These are phyloP conservation scores for Sclerurus mexicanus DNA, from an alignment of 2,113 vertebrate species.

Conservation along the genomic window DNA sequence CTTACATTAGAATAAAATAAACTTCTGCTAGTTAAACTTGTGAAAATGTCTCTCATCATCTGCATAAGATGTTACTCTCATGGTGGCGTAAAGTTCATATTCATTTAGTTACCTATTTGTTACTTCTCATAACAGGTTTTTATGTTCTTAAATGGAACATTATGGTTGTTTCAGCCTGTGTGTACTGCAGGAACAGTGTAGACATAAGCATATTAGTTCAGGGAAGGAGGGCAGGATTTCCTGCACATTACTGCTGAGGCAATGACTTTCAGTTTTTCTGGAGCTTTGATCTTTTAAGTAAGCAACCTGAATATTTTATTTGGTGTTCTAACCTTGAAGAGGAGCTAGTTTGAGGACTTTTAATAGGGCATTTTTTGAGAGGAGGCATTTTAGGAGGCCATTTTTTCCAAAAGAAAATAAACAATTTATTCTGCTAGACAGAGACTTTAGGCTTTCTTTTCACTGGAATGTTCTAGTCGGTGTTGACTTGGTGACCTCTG, in stretches of 20 bases:
- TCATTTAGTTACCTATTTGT: neutral
- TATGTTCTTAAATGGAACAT: neutral
- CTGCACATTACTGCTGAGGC: neutral
- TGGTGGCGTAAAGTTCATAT: fast-evolving
- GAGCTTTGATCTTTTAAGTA: neutral
- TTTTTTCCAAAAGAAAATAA: neutral
- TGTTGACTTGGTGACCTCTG: neutral
- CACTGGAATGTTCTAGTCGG: neutral
- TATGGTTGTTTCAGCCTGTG: neutral
- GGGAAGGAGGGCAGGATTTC: neutral
- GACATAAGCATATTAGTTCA: fast-evolving
- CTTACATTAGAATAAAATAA: neutral
- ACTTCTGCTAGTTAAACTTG: neutral
- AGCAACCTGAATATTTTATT: neutral
- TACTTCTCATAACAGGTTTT: neutral
- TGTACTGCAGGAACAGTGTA: neutral
- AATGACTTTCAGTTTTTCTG: neutral
- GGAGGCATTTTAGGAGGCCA: neutral
- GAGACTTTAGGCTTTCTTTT: neutral
- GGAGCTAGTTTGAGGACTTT: neutral
- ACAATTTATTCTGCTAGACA: neutral
- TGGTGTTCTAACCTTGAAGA: neutral
- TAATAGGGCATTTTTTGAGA: neutral
- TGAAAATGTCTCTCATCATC: neutral
- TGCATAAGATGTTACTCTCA: neutral